Conservation (phyloP, 2,888 invertebrate species). For the Lottia scabra region DNA sequence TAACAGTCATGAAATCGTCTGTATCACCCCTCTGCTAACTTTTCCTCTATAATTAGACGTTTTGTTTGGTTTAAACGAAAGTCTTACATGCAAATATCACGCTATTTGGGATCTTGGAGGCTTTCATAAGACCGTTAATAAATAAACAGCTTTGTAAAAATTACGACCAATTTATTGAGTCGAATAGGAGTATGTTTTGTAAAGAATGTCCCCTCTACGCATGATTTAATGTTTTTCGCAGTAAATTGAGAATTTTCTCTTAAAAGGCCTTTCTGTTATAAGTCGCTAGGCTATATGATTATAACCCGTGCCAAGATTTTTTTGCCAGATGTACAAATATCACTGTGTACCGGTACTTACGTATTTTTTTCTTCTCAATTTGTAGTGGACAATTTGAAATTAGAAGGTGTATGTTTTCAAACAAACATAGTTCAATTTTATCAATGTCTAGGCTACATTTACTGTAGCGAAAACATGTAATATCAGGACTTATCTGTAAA, state of each 20-base stretch:
- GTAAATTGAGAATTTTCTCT: background rate
- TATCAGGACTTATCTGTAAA: too few species aligned
- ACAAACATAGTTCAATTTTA: too few species aligned
- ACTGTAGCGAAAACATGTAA: too few species aligned
- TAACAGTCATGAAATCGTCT: background rate
- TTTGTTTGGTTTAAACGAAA: background rate
- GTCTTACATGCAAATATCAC: background rate
- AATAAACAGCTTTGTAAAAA: background rate
- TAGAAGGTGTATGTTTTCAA: too few species aligned
- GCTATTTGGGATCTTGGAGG: background rate
- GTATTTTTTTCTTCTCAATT: too few species aligned
- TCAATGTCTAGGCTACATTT: too few species aligned
- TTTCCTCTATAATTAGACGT: background rate
- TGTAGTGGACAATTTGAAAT: too few species aligned
- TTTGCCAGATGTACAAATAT: too few species aligned
- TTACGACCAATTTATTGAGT: too few species aligned
- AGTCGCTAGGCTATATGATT: background rate
- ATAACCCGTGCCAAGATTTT: background rate
- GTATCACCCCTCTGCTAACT: background rate
- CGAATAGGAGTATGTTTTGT: background rate
- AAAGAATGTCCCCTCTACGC: background rate
- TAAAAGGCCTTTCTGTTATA: background rate
- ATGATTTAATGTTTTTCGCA: background rate
- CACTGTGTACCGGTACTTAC: too few species aligned
- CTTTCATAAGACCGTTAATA: background rate